phyloP scores from a whole-genome alignment of 2,113 vertebrate species.

The Benitochromis conjunctus region DNA sequence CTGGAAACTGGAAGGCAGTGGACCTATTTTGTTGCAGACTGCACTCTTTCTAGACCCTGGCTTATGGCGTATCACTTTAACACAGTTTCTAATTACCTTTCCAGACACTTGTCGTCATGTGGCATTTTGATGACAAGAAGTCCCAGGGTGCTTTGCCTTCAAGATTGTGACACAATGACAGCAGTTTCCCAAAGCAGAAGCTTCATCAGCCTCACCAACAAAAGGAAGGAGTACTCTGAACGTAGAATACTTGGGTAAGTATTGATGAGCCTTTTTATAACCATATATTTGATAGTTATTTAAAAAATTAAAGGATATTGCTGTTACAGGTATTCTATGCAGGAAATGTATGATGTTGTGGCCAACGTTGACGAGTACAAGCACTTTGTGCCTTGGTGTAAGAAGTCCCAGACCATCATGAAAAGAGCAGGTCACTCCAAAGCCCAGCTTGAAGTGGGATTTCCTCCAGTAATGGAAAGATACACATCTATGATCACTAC shows the following conservation, averaged over 20 bases:
- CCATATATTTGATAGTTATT: background rate
- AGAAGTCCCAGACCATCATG: constrained; percentile 86
- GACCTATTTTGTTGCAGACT: background rate
- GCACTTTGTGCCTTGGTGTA: constrained; percentile 93
- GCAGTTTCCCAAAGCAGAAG: constrained; percentile 67
- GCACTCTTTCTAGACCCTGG: constrained; percentile 15
- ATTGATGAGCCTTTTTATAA: background rate
- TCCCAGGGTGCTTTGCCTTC: constrained; percentile 48
- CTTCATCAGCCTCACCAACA: constrained; percentile 88
- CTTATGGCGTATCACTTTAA: background rate
- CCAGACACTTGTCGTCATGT: constrained; percentile 76
- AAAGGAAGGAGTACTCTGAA: constrained; percentile 91
- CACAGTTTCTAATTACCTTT: constrained; percentile 9
- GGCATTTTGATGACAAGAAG: constrained; percentile 76
- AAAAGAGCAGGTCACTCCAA: constrained; percentile 83
- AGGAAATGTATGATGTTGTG: constrained; percentile 94
- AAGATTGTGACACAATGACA: constrained; percentile 53
- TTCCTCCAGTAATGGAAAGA: constrained; percentile 86
- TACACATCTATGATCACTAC: constrained; percentile 91
- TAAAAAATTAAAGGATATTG: background rate
- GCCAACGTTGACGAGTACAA: constrained; percentile 94
- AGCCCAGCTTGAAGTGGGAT: constrained; percentile 91
- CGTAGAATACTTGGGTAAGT: constrained; percentile 88
- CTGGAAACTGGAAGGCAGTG: background rate
- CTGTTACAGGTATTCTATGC: constrained; percentile 85